Evolutionary conservation across 2,888 invertebrate species (phyloP).

Genomic region (Cybosia mesomella): DNA sequence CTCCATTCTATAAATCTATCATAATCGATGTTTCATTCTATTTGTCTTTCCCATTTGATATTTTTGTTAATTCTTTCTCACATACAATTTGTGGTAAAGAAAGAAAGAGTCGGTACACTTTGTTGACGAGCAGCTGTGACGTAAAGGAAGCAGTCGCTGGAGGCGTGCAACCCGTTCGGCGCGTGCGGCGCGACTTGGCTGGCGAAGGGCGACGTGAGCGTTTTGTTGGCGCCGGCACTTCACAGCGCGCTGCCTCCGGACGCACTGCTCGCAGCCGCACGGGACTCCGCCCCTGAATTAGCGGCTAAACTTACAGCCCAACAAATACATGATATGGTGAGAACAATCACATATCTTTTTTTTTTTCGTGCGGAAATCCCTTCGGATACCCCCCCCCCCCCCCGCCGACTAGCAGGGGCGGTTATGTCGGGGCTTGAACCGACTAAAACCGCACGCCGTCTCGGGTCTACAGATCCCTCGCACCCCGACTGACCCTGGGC

Average conservation of each 20-base stretch:
- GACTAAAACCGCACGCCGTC: too few relatives aligned
- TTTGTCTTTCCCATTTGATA: background rate
- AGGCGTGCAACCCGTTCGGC: constrained; percentile 87
- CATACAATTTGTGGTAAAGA: constrained; percentile 44
- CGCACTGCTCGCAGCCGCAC: constrained; percentile 94
- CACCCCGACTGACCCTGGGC: too few relatives aligned
- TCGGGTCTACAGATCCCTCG: too few relatives aligned
- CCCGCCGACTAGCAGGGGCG: too few relatives aligned
- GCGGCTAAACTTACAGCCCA: constrained; percentile 90
- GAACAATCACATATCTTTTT: too few relatives aligned
- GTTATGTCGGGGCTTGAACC: too few relatives aligned
- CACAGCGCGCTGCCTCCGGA: constrained; percentile 89
- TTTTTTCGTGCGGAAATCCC: too few relatives aligned
- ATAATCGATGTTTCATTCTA: background rate
- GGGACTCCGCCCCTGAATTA: constrained; percentile 94
- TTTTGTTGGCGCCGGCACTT: constrained; percentile 85
- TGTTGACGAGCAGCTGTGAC: constrained; percentile 71
- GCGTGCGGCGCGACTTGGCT: constrained; percentile 82
- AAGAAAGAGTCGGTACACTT: constrained; percentile 51
- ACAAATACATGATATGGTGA: constrained; percentile 95
- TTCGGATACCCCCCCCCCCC: too few relatives aligned
- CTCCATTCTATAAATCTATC: background rate
- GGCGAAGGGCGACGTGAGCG: constrained; percentile 77
- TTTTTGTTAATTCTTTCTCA: constrained; percentile 34
- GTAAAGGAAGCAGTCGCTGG: constrained; percentile 89